These are phyloP conservation scores for Ennomos fuscantarius DNA, from an alignment of 2,888 invertebrate genomes.

Conservation along the genomic window DNA sequence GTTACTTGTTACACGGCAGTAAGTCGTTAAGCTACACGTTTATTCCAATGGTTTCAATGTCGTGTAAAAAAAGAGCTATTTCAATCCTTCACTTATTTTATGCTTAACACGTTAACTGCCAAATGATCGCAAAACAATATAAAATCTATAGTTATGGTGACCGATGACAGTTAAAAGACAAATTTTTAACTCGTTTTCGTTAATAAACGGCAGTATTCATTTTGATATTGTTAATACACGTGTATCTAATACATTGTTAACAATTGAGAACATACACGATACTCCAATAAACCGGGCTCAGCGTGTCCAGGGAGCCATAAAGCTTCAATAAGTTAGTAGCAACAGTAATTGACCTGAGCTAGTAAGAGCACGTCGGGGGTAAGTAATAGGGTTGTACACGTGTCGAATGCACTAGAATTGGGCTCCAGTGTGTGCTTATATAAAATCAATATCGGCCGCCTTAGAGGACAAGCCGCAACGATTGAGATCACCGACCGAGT, in stretches of 20 bases:
- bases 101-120: too few relatives aligned
- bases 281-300: constrained; percentile 23
- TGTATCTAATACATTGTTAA: constrained; percentile 21
- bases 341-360: constrained; percentile 32
- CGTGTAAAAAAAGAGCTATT: constrained; percentile 2
- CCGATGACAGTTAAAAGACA: neutral
- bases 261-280: constrained; percentile 25
- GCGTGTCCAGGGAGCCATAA: constrained; percentile 30
- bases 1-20: neutral
- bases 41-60: neutral
- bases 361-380: constrained; percentile 32
- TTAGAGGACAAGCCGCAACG: constrained; percentile 59
- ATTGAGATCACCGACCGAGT: constrained; percentile 57
- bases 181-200: constrained; percentile 9
- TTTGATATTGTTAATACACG: neutral
- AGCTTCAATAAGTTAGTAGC: constrained; percentile 35
- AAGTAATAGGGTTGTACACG: constrained; percentile 34
- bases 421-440: constrained; percentile 48
- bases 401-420: constrained; percentile 43
- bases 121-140: too few relatives aligned
- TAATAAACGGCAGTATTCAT: constrained; percentile 8
- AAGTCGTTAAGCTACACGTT: neutral
- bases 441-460: constrained; percentile 66
- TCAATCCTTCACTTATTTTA: neutral
- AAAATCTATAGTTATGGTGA: too few relatives aligned